Conservation (phyloP, 2,888 invertebrate genomes). For the Hemistola chrysoprasaria region DNA sequence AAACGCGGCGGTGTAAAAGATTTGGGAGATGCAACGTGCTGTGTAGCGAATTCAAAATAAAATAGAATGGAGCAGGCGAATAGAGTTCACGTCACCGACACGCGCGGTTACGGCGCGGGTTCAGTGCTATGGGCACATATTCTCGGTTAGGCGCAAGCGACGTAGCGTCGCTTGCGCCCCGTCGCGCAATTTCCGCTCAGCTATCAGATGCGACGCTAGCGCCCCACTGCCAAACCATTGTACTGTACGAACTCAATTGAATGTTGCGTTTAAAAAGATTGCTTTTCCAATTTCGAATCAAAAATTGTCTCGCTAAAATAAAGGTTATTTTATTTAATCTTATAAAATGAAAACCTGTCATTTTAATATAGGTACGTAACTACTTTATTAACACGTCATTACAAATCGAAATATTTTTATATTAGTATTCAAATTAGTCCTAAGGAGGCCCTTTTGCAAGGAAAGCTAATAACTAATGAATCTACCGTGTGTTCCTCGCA, state of each 20-base stretch:
- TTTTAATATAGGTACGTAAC: no score
- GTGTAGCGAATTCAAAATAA: slow-evolving; percentile 59
- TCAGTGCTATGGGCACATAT: no score
- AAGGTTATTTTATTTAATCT: no score
- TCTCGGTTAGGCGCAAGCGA: slow-evolving; percentile 1
- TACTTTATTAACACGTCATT: no score
- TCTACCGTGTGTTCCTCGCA: no score
- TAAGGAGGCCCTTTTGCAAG: no score
- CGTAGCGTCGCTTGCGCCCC: slow-evolving; percentile 67
- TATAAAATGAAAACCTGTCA: no score
- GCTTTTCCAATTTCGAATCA: no score
- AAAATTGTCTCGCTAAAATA: no score
- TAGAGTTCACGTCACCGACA: slow-evolving; percentile 68
- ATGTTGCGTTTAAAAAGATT: slow-evolving; percentile 33
- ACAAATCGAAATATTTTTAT: no score
- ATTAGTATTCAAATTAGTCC: no score
- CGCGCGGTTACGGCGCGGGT: slow-evolving; percentile 36
- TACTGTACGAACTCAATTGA: slow-evolving; percentile 52
- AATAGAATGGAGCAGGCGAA: slow-evolving; percentile 58
- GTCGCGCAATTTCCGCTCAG: slow-evolving; percentile 74
- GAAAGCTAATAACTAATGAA: no score
- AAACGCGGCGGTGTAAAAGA: slow-evolving; percentile 39
- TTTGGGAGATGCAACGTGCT: slow-evolving; percentile 46
- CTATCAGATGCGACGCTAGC: slow-evolving; percentile 68
- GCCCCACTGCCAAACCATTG: slow-evolving; percentile 46